Conservation (phyloP, 2,113 vertebrate genomes). For the Arvicanthis niloticus region DNA sequence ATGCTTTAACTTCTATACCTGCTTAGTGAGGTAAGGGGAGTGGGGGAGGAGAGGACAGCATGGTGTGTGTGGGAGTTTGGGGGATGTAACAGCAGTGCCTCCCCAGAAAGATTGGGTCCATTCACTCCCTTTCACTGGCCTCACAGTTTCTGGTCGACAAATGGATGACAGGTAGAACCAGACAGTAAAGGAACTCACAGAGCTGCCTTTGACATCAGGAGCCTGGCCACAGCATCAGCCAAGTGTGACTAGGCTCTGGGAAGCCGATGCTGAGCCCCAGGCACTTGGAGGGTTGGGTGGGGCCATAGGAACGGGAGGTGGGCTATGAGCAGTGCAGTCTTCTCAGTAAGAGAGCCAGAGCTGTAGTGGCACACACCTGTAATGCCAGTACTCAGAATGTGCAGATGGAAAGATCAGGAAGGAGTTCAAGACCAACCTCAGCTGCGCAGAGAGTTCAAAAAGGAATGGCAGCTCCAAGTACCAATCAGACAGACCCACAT, state of each 20-base stretch:
- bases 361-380: background rate
- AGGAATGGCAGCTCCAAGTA: background rate
- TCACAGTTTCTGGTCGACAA: background rate
- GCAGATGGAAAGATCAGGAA: background rate
- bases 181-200: background rate
- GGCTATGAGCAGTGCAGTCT: background rate
- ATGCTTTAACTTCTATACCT: background rate
- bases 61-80: rapidly evolving
- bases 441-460: background rate
- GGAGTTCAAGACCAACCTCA: background rate
- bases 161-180: background rate
- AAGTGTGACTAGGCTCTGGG: background rate
- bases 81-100: background rate
- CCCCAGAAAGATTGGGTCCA: background rate
- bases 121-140: background rate
- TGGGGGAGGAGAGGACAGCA: too few relatives aligned
- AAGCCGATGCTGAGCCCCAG: background rate
- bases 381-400: background rate
- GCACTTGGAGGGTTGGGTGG: background rate
- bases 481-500: background rate
- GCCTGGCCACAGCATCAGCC: too few relatives aligned
- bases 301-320: background rate
- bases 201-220: background rate
- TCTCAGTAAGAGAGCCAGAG: background rate
- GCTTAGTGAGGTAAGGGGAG: background rate